phyloP scores from a whole-genome alignment of 2,888 invertebrate genomes.

The Eupithecia pulchellata region DNA sequence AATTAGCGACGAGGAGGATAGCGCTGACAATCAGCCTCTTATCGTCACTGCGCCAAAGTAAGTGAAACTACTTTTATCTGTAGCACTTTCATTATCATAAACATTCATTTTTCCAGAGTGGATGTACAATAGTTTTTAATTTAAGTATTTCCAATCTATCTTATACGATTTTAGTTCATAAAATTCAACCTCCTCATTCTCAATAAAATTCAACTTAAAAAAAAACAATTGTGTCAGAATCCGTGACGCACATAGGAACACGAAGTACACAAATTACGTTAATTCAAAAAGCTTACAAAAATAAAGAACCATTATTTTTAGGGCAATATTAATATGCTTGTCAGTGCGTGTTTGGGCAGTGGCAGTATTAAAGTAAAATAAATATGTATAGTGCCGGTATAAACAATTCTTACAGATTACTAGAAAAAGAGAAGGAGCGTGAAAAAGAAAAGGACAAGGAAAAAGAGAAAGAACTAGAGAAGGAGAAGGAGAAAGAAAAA shows the following conservation, averaged over 20 bases:
- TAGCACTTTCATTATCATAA: background rate
- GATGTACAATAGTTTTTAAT: too few species aligned
- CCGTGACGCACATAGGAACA: background rate
- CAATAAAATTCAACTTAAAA: too few species aligned
- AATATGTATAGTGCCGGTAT: background rate
- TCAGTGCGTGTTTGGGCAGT: background rate
- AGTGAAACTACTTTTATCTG: conserved; percentile 40
- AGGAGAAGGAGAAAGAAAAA: conserved; percentile 60
- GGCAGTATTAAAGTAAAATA: too few species aligned
- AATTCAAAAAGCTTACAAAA: background rate
- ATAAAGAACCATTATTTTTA: too few species aligned
- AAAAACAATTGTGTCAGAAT: too few species aligned
- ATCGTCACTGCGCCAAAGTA: conserved; percentile 73
- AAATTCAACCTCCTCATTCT: too few species aligned
- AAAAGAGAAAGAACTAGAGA: conserved; percentile 55
- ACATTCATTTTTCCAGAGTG: too few species aligned
- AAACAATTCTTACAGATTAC: conserved; percentile 18
- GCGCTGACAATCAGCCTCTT: conserved; percentile 80
- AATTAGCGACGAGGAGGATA: conserved; percentile 78
- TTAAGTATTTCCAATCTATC: too few species aligned
- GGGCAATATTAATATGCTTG: too few species aligned
- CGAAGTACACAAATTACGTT: too few species aligned
- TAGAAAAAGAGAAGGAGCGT: conserved; percentile 52
- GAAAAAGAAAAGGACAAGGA: conserved; percentile 54
- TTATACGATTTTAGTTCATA: too few species aligned